Evolutionary conservation across 2,113 vertebrate genomes (phyloP).

Genomic region (Mastomys natalensis): DNA sequence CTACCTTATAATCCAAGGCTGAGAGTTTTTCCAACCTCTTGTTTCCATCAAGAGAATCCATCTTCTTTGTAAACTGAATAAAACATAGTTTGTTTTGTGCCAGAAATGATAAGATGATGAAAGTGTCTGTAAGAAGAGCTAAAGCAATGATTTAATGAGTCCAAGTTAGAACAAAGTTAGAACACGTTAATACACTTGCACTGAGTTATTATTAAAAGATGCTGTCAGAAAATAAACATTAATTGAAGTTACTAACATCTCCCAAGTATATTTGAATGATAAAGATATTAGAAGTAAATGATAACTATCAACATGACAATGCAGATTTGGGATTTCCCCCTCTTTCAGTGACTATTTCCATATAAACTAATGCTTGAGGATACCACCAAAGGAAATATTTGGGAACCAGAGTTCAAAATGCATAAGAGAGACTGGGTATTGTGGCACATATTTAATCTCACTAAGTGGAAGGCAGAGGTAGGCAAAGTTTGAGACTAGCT

Average conservation of each 20-base stretch:
- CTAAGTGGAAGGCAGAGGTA: neutral
- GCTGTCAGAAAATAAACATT: conserved; percentile 72
- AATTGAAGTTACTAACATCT: conserved; percentile 70
- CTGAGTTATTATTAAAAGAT: conserved; percentile 72
- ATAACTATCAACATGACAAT: conserved; percentile 36
- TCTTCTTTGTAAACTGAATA: conserved; percentile 93
- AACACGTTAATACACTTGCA: conserved; percentile 48
- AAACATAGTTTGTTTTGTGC: conserved; percentile 94
- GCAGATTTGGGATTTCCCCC: conserved; percentile 33
- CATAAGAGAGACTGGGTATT: neutral
- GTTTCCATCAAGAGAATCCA: conserved; percentile 88
- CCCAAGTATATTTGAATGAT: conserved; percentile 74
- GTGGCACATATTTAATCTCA: neutral
- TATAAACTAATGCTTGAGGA: conserved; percentile 25
- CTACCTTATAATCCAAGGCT: conserved; percentile 93
- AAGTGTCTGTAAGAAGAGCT: conserved; percentile 93
- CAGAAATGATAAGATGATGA: conserved; percentile 95
- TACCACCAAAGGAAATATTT: conserved; percentile 7
- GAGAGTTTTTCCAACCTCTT: conserved; percentile 93
- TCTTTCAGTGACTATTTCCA: conserved; percentile 9
- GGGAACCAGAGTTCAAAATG: neutral
- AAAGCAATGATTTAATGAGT: conserved; percentile 69
- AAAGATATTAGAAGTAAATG: conserved; percentile 73
- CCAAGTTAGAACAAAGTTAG: conserved; percentile 61
- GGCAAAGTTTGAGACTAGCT: neutral